Percentiles rank a stretch among this genome's conserved stretches.
phyloP scores from a whole-genome alignment of 2,797 vertebrate species.

The Coreius guichenoti region DNA sequence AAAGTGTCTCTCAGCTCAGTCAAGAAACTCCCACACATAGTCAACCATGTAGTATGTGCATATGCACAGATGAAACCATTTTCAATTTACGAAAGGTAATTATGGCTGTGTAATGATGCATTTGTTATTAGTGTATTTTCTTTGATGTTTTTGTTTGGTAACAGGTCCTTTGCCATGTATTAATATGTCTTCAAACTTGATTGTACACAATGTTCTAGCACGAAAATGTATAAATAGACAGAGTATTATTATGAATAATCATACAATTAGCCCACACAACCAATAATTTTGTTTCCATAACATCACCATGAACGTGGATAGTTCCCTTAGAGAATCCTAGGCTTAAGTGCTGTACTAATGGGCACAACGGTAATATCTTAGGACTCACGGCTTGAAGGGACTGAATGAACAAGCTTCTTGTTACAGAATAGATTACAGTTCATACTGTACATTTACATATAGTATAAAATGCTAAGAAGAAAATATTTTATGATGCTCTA shows the following conservation, averaged over 20 bases:
- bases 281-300: not conserved
- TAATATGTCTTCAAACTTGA: not conserved
- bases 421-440: not conserved
- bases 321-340: not conserved
- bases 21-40: conserved; percentile 14
- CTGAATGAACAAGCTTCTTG: not conserved
- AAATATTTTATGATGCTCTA: not conserved
- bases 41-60: not conserved
- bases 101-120: not conserved
- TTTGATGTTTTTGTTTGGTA: not conserved
- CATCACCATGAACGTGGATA: not conserved
- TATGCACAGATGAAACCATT: not conserved
- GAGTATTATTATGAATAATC: not conserved
- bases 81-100: conserved; percentile 8
- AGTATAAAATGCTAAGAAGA: not conserved
- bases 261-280: not conserved
- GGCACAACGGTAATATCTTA: not conserved
- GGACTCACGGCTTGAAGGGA: not conserved
- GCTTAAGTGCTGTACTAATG: not conserved
- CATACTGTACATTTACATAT: conserved; percentile 2
- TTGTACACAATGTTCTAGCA: not conserved
- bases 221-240: not conserved
- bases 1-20: conserved; percentile 27
- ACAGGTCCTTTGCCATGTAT: not conserved
- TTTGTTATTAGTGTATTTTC: not conserved